Evolutionary conservation across 1,140 invertebrate genomes (phyloP).

Genomic region (Episyrphus balteatus): DNA sequence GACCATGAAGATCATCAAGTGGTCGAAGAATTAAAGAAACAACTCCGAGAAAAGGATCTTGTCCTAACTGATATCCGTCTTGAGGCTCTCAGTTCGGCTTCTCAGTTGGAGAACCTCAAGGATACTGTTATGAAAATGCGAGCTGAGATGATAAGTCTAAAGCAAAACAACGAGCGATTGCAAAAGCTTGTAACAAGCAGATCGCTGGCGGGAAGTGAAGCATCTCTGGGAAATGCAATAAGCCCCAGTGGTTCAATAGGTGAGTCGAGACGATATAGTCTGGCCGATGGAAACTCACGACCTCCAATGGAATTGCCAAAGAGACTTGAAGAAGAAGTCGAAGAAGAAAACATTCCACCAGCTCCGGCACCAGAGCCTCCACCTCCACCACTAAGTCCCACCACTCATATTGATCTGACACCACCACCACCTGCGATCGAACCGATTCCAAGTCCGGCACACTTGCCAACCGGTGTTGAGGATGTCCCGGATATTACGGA

Average conservation of each 20-base stretch:
- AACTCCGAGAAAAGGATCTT: constrained; percentile 89
- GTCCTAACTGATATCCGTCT: constrained; percentile 91
- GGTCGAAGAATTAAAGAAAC: constrained; percentile 82
- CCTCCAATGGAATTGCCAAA: constrained; percentile 39
- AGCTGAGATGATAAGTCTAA: constrained; percentile 90
- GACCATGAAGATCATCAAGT: constrained; percentile 36
- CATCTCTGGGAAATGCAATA: constrained; percentile 54
- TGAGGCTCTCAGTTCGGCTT: constrained; percentile 90
- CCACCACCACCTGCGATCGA: constrained; percentile 33
- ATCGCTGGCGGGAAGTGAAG: constrained; percentile 68
- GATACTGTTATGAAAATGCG: constrained; percentile 95
- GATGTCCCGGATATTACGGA: constrained; percentile 66
- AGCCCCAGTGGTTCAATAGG: constrained; percentile 40
- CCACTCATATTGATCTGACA: constrained; percentile 32
- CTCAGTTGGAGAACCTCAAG: constrained; percentile 91
- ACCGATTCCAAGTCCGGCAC: constrained; percentile 22
- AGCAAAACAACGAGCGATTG: constrained; percentile 92
- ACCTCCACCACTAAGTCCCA: constrained; percentile 29
- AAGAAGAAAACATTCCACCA: constrained; percentile 39
- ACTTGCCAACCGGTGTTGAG: constrained; percentile 39
- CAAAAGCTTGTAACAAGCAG: constrained; percentile 76
- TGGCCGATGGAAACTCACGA: constrained; percentile 32
- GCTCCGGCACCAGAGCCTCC: constrained; percentile 36
- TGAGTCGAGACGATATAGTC: constrained; percentile 36
- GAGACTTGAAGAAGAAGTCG: constrained; percentile 40